Evolutionary conservation across 2,113 vertebrate species (phyloP).

Genomic region (Cyphomyrus discorhynchus): DNA sequence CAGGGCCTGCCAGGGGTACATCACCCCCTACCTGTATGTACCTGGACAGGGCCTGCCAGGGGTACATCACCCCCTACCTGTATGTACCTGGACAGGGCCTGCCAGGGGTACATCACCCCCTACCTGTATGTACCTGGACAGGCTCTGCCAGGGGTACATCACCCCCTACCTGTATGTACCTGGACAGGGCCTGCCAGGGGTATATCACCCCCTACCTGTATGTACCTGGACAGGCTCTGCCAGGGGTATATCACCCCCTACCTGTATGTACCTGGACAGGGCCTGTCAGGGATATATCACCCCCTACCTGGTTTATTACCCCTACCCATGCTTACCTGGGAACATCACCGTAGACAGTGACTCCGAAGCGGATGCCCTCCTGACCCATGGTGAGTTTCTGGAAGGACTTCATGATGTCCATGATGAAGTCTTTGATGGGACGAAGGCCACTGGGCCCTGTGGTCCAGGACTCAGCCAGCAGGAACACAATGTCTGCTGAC

Average conservation of each 20-base stretch:
- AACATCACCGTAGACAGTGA: conserved; percentile 66
- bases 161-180: background rate
- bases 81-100: background rate
- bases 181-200: no score
- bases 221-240: no score
- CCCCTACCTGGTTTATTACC: background rate
- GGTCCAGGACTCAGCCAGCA: conserved; percentile 69
- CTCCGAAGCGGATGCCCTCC: conserved; percentile 69
- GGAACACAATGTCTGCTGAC: conserved; percentile 70
- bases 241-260: no score
- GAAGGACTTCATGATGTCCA: conserved; percentile 57
- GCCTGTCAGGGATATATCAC: no score
- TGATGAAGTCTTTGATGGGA: conserved; percentile 65
- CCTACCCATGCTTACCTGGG: conserved; percentile 55
- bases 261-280: no score
- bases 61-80: background rate
- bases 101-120: background rate
- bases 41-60: background rate
- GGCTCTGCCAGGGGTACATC: background rate
- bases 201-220: no score
- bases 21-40: background rate
- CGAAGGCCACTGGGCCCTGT: conserved; percentile 51
- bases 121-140: background rate
- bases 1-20: background rate
- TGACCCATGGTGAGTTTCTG: conserved; percentile 44